A percentile compares a stretch with the other conserved stretches of the same genome.
These are phyloP conservation scores for Eubasilissa regina DNA, from an alignment of 1,140 invertebrate species.

Conservation along the genomic window DNA sequence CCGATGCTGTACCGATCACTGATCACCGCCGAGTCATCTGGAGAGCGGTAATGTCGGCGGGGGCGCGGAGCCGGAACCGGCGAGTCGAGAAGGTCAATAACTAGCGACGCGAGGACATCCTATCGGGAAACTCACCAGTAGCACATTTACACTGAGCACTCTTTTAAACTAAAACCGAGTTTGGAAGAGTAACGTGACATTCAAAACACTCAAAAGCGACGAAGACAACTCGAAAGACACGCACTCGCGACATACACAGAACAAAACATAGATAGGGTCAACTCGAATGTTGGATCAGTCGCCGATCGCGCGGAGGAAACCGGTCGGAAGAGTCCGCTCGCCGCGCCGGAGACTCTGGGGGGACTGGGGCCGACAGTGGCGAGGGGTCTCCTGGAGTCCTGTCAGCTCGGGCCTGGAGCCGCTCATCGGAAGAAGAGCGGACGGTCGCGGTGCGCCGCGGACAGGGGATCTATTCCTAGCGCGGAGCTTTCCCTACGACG, in stretches of 20 bases:
- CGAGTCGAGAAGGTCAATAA: neutral
- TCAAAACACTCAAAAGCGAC: neutral
- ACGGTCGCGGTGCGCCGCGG: slow-evolving; percentile 7
- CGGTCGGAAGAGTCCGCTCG: neutral
- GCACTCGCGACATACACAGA: slow-evolving; percentile 27
- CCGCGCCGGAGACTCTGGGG: neutral
- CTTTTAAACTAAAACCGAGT: neutral
- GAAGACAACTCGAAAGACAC: slow-evolving; percentile 18
- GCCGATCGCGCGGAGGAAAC: neutral
- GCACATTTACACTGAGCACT: neutral
- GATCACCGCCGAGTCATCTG: neutral
- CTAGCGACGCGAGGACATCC: neutral
- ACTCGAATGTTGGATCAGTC: neutral
- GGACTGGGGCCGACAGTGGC: slow-evolving; percentile 14
- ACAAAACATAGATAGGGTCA: slow-evolving; percentile 8
- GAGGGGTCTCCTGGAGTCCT: neutral
- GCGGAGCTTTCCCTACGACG: slow-evolving; percentile 50
- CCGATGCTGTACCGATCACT: slow-evolving; percentile 1
- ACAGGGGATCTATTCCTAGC: slow-evolving; percentile 46
- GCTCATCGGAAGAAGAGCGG: slow-evolving; percentile 11
- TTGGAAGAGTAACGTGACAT: neutral
- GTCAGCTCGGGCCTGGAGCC: neutral
- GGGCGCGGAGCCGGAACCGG: slow-evolving; percentile 22
- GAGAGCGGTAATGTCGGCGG: neutral
- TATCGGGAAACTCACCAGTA: neutral